Evolutionary conservation across 2,797 vertebrate genomes (phyloP).

Genomic region (Chelon auratus): DNA sequence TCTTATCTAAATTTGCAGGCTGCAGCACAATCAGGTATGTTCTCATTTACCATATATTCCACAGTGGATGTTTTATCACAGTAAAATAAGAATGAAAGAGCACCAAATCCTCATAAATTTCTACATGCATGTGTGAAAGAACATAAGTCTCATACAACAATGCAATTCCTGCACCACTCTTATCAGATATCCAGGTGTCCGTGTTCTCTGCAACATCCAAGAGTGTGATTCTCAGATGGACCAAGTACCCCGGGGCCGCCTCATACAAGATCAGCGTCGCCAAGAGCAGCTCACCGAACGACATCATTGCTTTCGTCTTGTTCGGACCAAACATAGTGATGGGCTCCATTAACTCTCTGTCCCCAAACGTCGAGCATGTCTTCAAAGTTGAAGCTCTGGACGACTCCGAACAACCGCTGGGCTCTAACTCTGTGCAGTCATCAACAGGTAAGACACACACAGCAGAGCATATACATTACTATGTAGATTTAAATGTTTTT

Average conservation of each 20-base stretch:
- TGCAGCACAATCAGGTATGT: constrained; percentile 76
- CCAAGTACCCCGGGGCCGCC: constrained; percentile 68
- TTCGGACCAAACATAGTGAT: constrained; percentile 84
- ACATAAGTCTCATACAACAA: neutral
- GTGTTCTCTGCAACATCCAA: constrained; percentile 82
- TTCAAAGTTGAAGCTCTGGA: constrained; percentile 81
- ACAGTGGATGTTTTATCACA: neutral
- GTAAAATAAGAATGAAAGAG: neutral
- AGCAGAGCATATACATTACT: no score
- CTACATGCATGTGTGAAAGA: neutral
- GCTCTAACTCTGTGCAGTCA: constrained; percentile 46
- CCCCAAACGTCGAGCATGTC: constrained; percentile 73
- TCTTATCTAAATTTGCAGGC: constrained; percentile 80
- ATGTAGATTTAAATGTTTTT: no score
- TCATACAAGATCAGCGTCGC: constrained; percentile 83
- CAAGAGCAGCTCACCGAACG: constrained; percentile 52
- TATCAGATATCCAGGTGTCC: constrained; percentile 73
- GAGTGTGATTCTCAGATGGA: constrained; percentile 80
- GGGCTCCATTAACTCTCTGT: constrained; percentile 81
- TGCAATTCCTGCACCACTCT: neutral
- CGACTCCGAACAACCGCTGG: constrained; percentile 52
- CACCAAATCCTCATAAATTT: constrained; percentile 1
- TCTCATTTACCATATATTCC: constrained; percentile 6
- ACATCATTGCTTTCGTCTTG: constrained; percentile 53
- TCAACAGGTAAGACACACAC: constrained; percentile 74